phyloP scores from a whole-genome alignment of 1,140 invertebrate genomes.

The Stenopsyche tienmushanensis region DNA sequence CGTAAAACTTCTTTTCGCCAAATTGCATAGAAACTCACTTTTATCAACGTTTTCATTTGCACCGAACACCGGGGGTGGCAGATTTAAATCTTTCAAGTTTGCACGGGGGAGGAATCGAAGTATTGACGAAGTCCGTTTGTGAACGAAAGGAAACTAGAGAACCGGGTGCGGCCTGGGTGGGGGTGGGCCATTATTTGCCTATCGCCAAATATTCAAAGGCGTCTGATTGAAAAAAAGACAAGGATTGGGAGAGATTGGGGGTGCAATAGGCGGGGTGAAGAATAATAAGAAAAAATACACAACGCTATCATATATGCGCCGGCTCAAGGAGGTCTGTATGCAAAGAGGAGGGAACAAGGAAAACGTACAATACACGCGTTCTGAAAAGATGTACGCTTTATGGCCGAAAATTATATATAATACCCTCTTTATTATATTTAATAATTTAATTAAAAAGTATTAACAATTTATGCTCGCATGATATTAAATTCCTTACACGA shows the following conservation, averaged over 20 bases:
- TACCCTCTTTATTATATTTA: no score
- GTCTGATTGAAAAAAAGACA: slow-evolving; percentile 42
- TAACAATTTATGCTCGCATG: no score
- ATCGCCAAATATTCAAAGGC: slow-evolving; percentile 43
- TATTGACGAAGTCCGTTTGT: slow-evolving; percentile 19
- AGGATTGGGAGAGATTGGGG: slow-evolving; percentile 4
- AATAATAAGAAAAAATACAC: slow-evolving; percentile 37
- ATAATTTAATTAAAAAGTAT: no score
- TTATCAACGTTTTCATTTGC: slow-evolving; percentile 23
- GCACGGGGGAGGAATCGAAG: slow-evolving; percentile 11
- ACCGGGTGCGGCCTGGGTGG: slow-evolving; percentile 7
- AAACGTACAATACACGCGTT: not conserved
- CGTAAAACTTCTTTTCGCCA: slow-evolving; percentile 16
- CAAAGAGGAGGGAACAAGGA: slow-evolving; percentile 25
- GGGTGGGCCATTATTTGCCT: slow-evolving; percentile 40
- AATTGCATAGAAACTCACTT: slow-evolving; percentile 12
- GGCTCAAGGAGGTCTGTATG: slow-evolving; percentile 26
- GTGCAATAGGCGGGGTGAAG: slow-evolving; percentile 31
- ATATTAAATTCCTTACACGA: no score
- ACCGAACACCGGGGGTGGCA: not conserved
- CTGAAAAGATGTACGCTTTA: not conserved
- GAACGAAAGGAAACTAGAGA: no score
- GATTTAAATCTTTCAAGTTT: slow-evolving; percentile 24
- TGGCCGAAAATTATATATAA: no score
- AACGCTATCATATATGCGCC: slow-evolving; percentile 26